Evolutionary conservation across 2,113 vertebrate species (phyloP).

Genomic region (Orientallactaga bullata): DNA sequence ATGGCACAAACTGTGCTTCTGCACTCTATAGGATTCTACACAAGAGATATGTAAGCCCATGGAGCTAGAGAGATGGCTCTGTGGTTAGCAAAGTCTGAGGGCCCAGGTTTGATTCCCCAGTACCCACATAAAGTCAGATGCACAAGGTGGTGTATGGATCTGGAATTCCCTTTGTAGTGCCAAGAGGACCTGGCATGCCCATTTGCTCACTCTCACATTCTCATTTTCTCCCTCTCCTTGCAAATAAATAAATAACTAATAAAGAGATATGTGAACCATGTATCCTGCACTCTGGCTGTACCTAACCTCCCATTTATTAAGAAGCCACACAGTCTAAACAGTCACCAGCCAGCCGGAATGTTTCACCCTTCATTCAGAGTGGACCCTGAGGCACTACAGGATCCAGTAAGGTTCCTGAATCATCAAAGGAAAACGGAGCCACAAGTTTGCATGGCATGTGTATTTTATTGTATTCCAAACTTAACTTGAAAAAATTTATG

Average conservation of each 20-base stretch:
- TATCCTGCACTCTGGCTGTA: background rate
- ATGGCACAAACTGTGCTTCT: background rate
- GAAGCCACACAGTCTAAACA: background rate
- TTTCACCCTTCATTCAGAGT: conserved; percentile 26
- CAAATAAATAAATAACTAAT: no score
- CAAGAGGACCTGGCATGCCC: no score
- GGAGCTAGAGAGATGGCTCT: no score
- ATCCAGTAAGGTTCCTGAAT: conserved; percentile 30
- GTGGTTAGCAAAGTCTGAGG: no score
- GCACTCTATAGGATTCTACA: background rate
- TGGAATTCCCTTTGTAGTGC: no score
- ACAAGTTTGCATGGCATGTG: background rate
- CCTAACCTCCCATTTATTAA: conserved; percentile 48
- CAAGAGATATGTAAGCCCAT: background rate
- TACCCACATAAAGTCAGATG: no score
- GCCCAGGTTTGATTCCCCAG: no score
- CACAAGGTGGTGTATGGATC: no score
- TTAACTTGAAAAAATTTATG: conserved; percentile 61
- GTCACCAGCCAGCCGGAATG: background rate
- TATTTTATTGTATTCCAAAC: conserved; percentile 66
- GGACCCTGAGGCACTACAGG: background rate
- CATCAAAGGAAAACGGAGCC: conserved; percentile 37
- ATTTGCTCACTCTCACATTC: no score
- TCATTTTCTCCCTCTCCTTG: no score
- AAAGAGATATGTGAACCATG: no score